A percentile compares a stretch with the other conserved stretches of the same genome.
These are phyloP conservation scores for Sterrhoptilus dennistouni DNA, from an alignment of 2,113 vertebrate genomes.

Conservation along the genomic window DNA sequence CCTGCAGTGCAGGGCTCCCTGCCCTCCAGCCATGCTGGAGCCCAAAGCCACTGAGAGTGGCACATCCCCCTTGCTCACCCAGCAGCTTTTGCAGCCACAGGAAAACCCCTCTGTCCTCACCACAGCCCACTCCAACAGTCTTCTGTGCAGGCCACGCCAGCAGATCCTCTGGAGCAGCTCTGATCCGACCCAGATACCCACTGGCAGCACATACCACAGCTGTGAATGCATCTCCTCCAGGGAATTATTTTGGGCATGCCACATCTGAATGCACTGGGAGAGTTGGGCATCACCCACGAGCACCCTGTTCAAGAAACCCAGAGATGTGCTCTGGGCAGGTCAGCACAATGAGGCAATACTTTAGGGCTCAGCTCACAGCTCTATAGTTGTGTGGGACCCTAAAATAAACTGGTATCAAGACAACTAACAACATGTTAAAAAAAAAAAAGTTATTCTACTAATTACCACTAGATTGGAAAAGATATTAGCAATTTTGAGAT, in stretches of 20 bases:
- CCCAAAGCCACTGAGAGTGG: background rate
- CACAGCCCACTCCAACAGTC: background rate
- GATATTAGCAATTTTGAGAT: background rate
- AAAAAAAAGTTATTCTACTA: background rate
- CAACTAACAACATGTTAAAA: background rate
- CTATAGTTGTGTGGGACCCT: background rate
- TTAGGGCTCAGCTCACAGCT: background rate
- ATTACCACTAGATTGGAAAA: background rate
- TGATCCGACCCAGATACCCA: fast-evolving
- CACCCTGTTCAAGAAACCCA: background rate
- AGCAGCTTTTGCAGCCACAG: background rate
- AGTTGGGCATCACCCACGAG: fast-evolving
- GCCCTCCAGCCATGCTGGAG: background rate
- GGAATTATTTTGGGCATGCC: background rate
- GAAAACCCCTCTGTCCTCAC: background rate
- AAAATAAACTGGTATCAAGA: background rate
- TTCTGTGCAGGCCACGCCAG: background rate
- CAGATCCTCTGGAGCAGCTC: background rate
- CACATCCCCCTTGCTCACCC: background rate
- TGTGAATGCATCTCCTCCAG: background rate
- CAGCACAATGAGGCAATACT: background rate
- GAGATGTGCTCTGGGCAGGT: background rate
- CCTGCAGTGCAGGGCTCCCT: background rate
- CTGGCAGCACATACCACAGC: background rate
- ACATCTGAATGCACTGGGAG: background rate